These are phyloP conservation scores for Autographa pulchrina DNA, from an alignment of 2,888 invertebrate genomes.

Conservation along the genomic window DNA sequence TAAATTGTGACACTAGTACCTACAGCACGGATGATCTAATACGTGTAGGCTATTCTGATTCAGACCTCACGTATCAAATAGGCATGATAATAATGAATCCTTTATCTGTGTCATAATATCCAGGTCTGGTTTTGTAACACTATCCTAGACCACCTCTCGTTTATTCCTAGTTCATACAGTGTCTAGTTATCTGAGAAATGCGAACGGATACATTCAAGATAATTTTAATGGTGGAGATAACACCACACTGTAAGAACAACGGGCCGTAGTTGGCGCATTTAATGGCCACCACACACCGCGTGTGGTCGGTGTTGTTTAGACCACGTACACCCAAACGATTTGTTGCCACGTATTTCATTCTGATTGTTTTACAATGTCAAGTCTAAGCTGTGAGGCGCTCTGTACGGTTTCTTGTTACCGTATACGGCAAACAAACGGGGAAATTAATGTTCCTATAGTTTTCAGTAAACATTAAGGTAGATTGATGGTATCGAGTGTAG, in stretches of 20 bases:
- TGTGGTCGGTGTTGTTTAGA: constrained; percentile 51
- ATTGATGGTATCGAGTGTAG: constrained; percentile 28
- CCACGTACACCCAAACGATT: constrained; percentile 31
- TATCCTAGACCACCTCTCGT: constrained; percentile 41
- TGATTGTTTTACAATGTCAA: constrained; percentile 45
- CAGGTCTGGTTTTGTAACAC: constrained; percentile 41
- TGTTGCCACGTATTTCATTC: constrained; percentile 42
- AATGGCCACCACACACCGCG: constrained; percentile 44
- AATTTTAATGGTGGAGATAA: constrained; percentile 61
- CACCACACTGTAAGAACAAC: constrained; percentile 44
- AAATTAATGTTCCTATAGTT: constrained; percentile 42
- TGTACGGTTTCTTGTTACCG: constrained; percentile 39
- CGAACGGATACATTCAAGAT: constrained; percentile 55
- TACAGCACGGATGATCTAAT: neutral
- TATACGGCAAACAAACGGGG: constrained; percentile 12
- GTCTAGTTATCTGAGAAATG: constrained; percentile 58
- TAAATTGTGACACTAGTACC: neutral
- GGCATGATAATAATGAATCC: constrained; percentile 5
- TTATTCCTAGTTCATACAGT: constrained; percentile 45
- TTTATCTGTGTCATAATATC: constrained; percentile 37
- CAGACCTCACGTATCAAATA: neutral
- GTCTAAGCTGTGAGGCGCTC: constrained; percentile 30
- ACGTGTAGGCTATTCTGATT: neutral
- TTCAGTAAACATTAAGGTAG: constrained; percentile 32
- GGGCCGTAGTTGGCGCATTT: constrained; percentile 51